phyloP scores from a whole-genome alignment of 2,113 vertebrate species.

The Chloroceryle aenea region DNA sequence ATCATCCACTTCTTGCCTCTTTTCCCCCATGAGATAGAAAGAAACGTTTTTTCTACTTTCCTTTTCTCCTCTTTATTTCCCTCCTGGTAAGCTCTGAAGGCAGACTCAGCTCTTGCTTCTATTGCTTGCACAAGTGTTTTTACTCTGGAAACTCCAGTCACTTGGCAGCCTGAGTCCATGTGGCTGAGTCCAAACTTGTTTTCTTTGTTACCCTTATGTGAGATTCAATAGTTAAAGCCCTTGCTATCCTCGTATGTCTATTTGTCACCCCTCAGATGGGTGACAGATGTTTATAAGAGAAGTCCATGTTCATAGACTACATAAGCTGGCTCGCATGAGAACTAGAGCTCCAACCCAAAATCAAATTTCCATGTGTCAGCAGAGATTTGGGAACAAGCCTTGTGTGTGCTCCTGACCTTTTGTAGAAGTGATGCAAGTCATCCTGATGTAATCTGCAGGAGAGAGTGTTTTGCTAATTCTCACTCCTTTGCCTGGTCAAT shows the following conservation, averaged over 20 bases:
- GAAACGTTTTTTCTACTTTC: not conserved
- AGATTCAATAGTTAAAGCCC: not conserved
- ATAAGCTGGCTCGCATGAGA: accelerated
- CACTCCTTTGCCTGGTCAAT: not conserved
- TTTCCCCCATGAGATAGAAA: not conserved
- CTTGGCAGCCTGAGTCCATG: not conserved
- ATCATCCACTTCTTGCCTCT: not conserved
- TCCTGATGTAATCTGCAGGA: accelerated
- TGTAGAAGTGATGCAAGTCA: not conserved
- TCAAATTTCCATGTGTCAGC: not conserved
- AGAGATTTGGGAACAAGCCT: not conserved
- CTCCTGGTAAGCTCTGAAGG: not conserved
- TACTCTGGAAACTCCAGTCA: not conserved
- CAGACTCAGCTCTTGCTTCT: not conserved
- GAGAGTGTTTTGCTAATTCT: not conserved
- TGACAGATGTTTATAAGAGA: not conserved
- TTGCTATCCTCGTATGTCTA: not conserved
- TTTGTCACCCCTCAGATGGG: not conserved
- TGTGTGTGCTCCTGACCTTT: not conserved
- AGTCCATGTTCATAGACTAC: not conserved
- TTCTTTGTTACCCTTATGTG: not conserved
- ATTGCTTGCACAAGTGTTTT: constrained; percentile 39
- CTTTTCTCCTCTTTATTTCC: not conserved
- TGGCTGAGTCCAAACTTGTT: not conserved
- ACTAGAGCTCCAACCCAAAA: not conserved